These are phyloP conservation scores for Calypte anna DNA, from an alignment of 2,113 vertebrate species.

Conservation along the genomic window DNA sequence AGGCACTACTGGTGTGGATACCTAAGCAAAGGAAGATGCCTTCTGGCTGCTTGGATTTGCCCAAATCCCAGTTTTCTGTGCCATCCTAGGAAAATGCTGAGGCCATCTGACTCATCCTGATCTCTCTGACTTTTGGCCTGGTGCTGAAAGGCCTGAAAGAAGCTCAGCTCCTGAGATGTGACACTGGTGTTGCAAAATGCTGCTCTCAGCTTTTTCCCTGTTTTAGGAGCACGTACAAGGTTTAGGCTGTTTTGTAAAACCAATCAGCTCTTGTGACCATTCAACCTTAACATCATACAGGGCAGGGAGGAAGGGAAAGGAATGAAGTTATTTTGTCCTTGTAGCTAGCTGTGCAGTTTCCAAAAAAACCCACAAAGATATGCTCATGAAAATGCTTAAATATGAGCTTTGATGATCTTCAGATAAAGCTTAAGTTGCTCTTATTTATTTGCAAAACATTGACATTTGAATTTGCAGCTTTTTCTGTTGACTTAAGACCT, in stretches of 20 bases:
- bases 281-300: not conserved
- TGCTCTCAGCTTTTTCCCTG: not conserved
- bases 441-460: not conserved
- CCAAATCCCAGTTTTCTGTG: not conserved
- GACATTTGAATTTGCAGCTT: not conserved
- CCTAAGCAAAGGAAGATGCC: not conserved
- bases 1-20: accelerated
- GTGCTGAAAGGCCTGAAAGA: not conserved
- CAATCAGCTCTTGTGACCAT: not conserved
- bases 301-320: not conserved
- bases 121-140: not conserved
- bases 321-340: not conserved
- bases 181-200: not conserved
- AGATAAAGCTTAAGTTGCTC: not conserved
- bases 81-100: not conserved
- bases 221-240: not conserved
- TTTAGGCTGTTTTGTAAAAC: not conserved
- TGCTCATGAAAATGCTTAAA: not conserved
- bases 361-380: not conserved
- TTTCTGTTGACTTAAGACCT: not conserved
- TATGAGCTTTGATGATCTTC: not conserved
- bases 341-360: not conserved
- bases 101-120: not conserved
- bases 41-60: not conserved
- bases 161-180: not conserved